phyloP scores from a whole-genome alignment of 2,797 vertebrate genomes.

The Zalophus californianus region DNA sequence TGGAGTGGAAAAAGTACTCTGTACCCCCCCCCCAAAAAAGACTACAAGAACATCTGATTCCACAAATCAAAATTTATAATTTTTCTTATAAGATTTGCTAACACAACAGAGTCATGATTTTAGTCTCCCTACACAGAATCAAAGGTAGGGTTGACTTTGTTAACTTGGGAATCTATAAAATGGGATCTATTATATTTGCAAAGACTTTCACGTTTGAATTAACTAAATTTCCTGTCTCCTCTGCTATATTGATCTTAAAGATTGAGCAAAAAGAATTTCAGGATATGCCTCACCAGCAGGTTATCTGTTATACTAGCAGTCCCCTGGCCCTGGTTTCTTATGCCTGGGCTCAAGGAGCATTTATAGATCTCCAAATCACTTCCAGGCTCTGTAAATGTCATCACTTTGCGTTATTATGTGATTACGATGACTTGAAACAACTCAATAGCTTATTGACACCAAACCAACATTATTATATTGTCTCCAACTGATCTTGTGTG shows the following conservation, averaged over 20 bases:
- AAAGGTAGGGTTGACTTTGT: neutral
- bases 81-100: slow-evolving; percentile 21
- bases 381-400: slow-evolving; percentile 72
- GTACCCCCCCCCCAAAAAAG: neutral
- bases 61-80: slow-evolving; percentile 15
- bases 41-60: neutral
- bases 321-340: slow-evolving; percentile 21
- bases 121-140: neutral
- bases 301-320: slow-evolving; percentile 34
- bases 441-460: slow-evolving; percentile 58
- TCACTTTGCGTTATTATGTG: slow-evolving; percentile 54
- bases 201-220: neutral
- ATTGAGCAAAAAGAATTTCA: slow-evolving; percentile 30
- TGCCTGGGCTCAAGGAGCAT: slow-evolving; percentile 56
- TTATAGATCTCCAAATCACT: slow-evolving; percentile 74
- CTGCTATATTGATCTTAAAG: neutral
- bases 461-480: slow-evolving; percentile 59
- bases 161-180: neutral
- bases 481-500: slow-evolving; percentile 13
- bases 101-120: slow-evolving; percentile 28
- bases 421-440: slow-evolving; percentile 57
- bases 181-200: neutral
- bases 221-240: neutral
- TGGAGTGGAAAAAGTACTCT: neutral
- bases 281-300: neutral